Conservation (phyloP, 2,113 vertebrate genomes). For the Lathamus discolor region DNA sequence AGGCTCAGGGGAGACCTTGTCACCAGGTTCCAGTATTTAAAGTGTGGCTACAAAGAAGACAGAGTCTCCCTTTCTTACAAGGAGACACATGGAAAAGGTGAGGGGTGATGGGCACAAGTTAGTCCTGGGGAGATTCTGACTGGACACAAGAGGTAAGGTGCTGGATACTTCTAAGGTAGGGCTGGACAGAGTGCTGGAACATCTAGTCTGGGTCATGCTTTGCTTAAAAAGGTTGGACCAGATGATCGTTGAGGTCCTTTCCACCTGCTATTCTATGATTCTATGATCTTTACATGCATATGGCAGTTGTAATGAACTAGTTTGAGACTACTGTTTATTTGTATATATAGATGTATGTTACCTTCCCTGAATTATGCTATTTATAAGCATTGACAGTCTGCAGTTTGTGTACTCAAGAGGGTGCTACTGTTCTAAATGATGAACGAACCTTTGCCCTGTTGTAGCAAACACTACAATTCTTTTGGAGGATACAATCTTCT, state of each 20-base stretch:
- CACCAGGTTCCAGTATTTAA: neutral
- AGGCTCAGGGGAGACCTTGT: neutral
- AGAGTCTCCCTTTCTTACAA: neutral
- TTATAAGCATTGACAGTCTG: neutral
- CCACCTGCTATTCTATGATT: neutral
- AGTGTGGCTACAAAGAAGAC: neutral
- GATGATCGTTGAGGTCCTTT: neutral
- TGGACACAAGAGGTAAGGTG: neutral
- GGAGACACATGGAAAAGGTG: neutral
- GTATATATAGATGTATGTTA: accelerated
- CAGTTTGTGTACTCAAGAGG: neutral
- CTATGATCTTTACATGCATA: neutral
- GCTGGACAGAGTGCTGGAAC: neutral
- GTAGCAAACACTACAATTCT: neutral
- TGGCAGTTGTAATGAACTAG: neutral
- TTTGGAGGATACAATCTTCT: neutral
- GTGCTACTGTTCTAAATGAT: neutral
- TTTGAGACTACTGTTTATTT: neutral
- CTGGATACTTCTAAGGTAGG: neutral
- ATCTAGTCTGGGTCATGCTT: neutral
- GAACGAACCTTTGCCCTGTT: neutral
- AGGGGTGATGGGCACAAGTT: neutral
- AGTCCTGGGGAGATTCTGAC: neutral
- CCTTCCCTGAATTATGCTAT: neutral
- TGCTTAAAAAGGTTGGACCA: neutral